Base-by-base conservation (phyloP, 2,888 invertebrate species). In the Auanema sp. region DNA sequence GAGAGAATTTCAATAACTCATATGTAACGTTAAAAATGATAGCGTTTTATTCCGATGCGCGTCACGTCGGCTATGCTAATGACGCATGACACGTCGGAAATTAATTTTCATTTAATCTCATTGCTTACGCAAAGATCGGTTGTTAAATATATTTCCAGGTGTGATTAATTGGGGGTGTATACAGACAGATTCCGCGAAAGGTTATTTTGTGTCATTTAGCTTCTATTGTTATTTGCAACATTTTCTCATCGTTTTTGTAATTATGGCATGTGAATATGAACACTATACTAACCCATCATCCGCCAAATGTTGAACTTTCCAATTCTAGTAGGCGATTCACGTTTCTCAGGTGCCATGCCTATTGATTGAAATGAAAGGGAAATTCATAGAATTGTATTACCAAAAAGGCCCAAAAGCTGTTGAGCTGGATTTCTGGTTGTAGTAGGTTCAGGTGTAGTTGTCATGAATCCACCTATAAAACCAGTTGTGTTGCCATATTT, bases 291-390 rank as follows among this genome's bases (percentile, higher is more conserved):
- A 56, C 56, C 56, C 14, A 62, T 50, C 41, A 62, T 40, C 25
- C 56, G 53, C 43, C 56, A 63, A 8, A 63, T 42, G 25, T 63
- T 40, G 23, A 63, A 58, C 21, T 58, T 58, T n/a, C 63, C 63
- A 4, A 63, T 42, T 44, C 63, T 49, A 18, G 58, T 24, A 33
- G 33, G 33, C 33, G 33, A 33, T 33, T 33, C 33, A 33, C 33
- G 33, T 33, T 8, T 33, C 33, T 33, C 33, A 33, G 33, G 33
- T 33, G 33, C 33, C 33, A 33, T 47, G 3, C 21, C 21, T 21
- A 21, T 18, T 47, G 47, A 18, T 47, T 16, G 3, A 18, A 47
- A 47, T 47, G 16, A 18, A 47, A 47, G 21, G 47, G 21, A 47
- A 3, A 3, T 5, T 47, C 47, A 21, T 3, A 3, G 3, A 6